Evolutionary conservation across 2,797 vertebrate species (phyloP).

Genomic region (Mus minutoides): DNA sequence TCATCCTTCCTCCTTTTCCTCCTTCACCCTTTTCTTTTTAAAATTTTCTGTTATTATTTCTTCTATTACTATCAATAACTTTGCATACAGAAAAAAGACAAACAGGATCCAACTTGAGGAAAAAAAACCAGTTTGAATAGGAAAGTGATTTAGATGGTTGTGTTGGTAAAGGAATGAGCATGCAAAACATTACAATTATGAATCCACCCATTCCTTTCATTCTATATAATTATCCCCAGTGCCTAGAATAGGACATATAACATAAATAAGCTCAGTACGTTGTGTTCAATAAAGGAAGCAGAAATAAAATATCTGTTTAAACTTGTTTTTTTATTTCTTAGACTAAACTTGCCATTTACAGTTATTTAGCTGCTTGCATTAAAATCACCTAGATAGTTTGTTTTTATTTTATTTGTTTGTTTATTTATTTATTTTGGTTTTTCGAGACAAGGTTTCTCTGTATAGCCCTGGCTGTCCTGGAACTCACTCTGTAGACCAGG

Average conservation of each 20-base stretch:
- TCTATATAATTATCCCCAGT: neutral
- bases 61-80: neutral
- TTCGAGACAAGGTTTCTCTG: too few relatives aligned
- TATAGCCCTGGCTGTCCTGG: too few relatives aligned
- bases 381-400: neutral
- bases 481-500: too few relatives aligned
- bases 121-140: neutral
- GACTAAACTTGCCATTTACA: neutral
- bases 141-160: neutral
- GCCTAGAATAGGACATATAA: neutral
- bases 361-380: neutral
- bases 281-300: constrained; percentile 19
- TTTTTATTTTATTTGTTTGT: too few relatives aligned
- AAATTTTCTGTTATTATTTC: neutral
- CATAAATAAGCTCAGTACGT: neutral
- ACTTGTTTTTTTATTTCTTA: neutral
- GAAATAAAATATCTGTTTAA: neutral
- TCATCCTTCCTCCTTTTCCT: too few relatives aligned
- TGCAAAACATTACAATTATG: neutral
- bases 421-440: too few relatives aligned
- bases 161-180: neutral
- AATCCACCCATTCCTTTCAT: neutral
- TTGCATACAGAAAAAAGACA: constrained; percentile 11
- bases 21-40: too few relatives aligned
- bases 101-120: neutral